Percentiles rank a stretch among this genome's conserved stretches.
Conservation (phyloP, 2,113 vertebrate genomes). For the Diadophis punctatus region DNA sequence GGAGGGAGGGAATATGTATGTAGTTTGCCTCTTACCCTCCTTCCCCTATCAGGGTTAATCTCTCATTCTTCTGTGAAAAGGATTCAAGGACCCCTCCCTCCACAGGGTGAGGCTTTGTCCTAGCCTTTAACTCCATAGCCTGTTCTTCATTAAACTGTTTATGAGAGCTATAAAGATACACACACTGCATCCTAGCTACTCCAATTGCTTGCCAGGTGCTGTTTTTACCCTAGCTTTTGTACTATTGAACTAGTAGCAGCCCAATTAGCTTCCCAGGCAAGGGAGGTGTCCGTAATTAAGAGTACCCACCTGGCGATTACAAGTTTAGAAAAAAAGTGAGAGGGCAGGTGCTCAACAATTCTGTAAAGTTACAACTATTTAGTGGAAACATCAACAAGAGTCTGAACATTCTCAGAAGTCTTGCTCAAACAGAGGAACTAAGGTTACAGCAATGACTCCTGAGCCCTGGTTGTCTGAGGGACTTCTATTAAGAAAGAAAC, state of each 20-base stretch:
- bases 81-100: constrained; percentile 37
- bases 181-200: background rate
- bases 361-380: background rate
- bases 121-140: constrained; percentile 41
- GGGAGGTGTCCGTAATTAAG: constrained; percentile 20
- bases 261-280: background rate
- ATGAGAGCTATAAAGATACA: constrained; percentile 36
- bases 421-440: background rate
- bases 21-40: constrained; percentile 20
- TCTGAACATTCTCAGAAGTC: background rate
- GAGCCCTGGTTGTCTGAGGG: background rate
- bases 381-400: background rate
- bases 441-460: background rate
- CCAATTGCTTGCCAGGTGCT: background rate
- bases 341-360: constrained; percentile 12
- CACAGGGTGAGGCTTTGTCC: constrained; percentile 43
- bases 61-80: constrained; percentile 1
- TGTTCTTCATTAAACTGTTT: constrained; percentile 32
- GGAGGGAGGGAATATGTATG: constrained; percentile 13
- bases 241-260: background rate
- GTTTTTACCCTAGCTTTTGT: constrained; percentile 5
- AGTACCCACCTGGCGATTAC: background rate
- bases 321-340: background rate
- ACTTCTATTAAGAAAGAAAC: background rate
- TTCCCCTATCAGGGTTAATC: constrained; percentile 2